Conservation (phyloP, 64 coral and sea anemone genomes). For the Pocillopora damicornis region DNA sequence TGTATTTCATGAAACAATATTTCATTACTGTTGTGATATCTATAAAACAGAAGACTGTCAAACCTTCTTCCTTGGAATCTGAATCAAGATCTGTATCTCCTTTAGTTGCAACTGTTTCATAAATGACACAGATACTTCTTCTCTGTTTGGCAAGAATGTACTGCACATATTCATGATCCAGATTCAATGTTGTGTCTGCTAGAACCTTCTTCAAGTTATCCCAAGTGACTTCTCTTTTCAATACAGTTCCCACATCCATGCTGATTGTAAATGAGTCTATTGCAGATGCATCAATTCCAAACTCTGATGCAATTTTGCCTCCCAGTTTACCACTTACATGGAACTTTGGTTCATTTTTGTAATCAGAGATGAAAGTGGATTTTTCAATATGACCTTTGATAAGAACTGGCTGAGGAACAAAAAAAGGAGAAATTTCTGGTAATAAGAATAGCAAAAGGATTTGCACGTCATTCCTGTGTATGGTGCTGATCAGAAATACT, state of each 20-base stretch:
- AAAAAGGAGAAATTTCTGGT: neutral
- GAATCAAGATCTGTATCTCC: slow-evolving; percentile 62
- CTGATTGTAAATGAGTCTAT: slow-evolving; percentile 66
- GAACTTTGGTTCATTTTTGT: slow-evolving; percentile 79
- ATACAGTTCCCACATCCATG: slow-evolving; percentile 81
- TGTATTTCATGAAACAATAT: neutral
- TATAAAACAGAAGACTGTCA: neutral
- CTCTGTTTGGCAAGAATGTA: slow-evolving; percentile 40
- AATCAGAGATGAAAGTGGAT: slow-evolving; percentile 62
- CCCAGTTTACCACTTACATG: slow-evolving; percentile 85
- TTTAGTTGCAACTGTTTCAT: slow-evolving; percentile 61
- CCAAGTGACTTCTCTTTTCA: slow-evolving; percentile 66
- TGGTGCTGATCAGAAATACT: too few species aligned
- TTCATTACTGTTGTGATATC: neutral
- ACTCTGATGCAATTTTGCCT: slow-evolving; percentile 83
- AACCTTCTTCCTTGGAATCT: slow-evolving; percentile 61
- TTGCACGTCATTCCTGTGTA: too few species aligned
- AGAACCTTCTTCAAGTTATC: slow-evolving; percentile 53
- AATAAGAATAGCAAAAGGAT: too few species aligned
- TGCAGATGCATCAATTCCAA: slow-evolving; percentile 75
- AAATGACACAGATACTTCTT: slow-evolving; percentile 67
- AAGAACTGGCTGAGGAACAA: slow-evolving; percentile 58
- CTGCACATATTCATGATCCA: slow-evolving; percentile 85
- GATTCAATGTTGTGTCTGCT: slow-evolving; percentile 43
- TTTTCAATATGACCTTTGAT: slow-evolving; percentile 33